These are phyloP conservation scores for Theonella swinhoei DNA, from an alignment of 37 sponge, comb jelly and placozoan species.

Conservation along the genomic window DNA sequence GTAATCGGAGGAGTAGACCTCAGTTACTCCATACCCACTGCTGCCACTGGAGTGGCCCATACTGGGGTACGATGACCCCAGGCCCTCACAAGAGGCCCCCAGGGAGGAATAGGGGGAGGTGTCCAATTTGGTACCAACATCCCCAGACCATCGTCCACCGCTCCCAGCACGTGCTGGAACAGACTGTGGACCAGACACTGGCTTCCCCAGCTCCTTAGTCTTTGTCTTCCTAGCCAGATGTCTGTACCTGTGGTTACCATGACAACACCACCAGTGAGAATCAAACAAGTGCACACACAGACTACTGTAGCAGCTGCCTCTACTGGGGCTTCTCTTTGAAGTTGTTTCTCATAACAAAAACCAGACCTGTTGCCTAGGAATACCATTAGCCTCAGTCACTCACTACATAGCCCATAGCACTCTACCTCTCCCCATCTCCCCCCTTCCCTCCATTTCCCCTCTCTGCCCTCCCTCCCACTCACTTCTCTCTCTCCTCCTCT, in stretches of 20 bases:
- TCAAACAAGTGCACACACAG: neutral
- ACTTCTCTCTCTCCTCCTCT: slow-evolving; percentile 76
- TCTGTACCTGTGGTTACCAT: neutral
- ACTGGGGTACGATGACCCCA: neutral
- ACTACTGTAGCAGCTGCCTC: no score
- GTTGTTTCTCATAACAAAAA: no score
- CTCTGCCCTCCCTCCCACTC: neutral
- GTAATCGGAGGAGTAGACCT: neutral
- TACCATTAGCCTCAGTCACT: no score
- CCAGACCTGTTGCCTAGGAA: no score
- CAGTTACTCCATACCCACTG: neutral
- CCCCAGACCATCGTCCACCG: neutral
- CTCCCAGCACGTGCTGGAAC: neutral
- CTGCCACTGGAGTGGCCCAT: neutral
- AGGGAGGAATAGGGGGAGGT: slow-evolving; percentile 3
- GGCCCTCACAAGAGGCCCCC: neutral
- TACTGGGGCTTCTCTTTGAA: no score
- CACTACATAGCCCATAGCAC: no score
- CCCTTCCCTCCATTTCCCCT: no score
- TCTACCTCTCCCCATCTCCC: no score
- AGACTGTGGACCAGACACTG: slow-evolving; percentile 14
- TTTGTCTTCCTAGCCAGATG: slow-evolving; percentile 9
- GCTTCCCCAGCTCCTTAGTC: neutral
- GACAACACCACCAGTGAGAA: neutral
- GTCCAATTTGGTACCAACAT: neutral